A percentile compares a stretch with the other conserved stretches of the same genome.
phyloP scores from a whole-genome alignment of 2,888 invertebrate genomes.

The Phlogophora meticulosa region DNA sequence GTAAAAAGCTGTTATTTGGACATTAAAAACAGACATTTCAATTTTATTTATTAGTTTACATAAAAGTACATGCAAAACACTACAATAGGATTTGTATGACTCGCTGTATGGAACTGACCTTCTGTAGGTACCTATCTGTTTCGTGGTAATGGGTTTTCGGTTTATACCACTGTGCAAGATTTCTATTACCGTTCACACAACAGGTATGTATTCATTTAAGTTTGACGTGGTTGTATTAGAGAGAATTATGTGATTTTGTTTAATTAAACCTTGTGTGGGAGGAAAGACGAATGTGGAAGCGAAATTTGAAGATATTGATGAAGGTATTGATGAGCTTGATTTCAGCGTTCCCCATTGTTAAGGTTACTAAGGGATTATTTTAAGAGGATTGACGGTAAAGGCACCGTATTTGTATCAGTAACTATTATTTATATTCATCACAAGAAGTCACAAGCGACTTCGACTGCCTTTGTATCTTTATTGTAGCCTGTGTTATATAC shows the following conservation, averaged over 20 bases:
- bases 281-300: neutral
- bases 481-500: no score
- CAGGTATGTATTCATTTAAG: conserved; percentile 23
- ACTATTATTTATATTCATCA: no score
- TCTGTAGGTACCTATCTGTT: conserved; percentile 4
- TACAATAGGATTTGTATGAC: no score
- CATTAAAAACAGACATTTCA: no score
- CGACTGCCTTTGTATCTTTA: no score
- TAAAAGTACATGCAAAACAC: no score
- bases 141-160: conserved; percentile 10
- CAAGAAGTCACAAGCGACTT: no score
- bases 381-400: neutral
- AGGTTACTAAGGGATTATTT: neutral
- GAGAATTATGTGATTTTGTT: conserved; percentile 18
- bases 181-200: conserved; percentile 8
- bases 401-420: neutral
- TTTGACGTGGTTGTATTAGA: conserved; percentile 32
- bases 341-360: no score
- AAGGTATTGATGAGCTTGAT: neutral
- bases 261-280: neutral
- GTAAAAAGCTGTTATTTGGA: no score
- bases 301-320: neutral
- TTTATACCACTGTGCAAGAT: conserved; percentile 3
- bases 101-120: neutral
- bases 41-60: no score